phyloP scores from a whole-genome alignment of 2,113 vertebrate genomes.

The Onychorhynchus coronatus region DNA sequence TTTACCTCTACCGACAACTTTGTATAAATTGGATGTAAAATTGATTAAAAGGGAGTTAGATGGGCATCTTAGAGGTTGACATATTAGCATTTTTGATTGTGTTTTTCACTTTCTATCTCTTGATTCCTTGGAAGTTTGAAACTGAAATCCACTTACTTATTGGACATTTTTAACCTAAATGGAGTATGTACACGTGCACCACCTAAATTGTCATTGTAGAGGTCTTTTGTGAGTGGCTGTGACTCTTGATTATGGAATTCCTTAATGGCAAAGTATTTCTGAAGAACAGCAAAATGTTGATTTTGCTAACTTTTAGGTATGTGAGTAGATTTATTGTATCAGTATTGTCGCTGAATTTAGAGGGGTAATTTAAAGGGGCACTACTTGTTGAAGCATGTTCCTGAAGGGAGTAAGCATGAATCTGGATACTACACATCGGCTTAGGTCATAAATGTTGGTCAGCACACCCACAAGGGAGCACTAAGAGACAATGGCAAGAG shows the following conservation, averaged over 20 bases:
- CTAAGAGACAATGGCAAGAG: neutral
- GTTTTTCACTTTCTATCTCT: neutral
- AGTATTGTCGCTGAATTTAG: neutral
- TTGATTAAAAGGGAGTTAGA: neutral
- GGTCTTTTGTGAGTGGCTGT: neutral
- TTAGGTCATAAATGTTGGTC: neutral
- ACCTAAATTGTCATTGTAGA: neutral
- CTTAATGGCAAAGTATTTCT: neutral
- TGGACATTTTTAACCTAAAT: neutral
- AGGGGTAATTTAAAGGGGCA: neutral
- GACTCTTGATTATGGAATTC: neutral
- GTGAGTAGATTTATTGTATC: neutral
- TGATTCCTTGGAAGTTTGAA: neutral
- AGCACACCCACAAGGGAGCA: neutral
- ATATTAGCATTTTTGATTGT: neutral
- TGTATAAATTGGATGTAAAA: neutral
- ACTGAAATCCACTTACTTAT: neutral
- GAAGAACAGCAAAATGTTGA: neutral
- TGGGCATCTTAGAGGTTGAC: neutral
- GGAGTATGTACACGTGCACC: neutral
- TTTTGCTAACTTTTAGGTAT: neutral
- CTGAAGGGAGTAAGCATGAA: neutral
- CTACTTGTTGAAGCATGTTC: neutral
- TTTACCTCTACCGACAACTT: neutral
- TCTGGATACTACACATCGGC: neutral